A percentile compares a stretch with the other conserved stretches of the same genome.
phyloP scores from a whole-genome alignment of 2,113 vertebrate genomes.

The Scomber japonicus region DNA sequence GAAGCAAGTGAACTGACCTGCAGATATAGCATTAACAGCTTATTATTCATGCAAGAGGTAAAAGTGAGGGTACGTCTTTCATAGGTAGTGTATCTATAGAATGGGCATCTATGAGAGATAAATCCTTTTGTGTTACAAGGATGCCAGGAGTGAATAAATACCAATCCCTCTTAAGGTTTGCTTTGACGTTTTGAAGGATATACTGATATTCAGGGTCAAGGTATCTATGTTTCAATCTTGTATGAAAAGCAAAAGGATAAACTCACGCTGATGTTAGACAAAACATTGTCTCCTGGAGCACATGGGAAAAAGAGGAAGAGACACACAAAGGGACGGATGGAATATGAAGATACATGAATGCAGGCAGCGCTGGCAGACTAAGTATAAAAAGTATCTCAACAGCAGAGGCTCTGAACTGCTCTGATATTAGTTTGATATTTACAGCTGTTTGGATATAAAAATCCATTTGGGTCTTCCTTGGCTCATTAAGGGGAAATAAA shows the following conservation, averaged over 20 bases:
- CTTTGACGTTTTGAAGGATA: conserved; percentile 7
- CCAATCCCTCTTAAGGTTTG: neutral
- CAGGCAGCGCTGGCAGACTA: conserved; percentile 30
- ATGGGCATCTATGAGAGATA: neutral
- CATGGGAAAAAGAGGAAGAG: neutral
- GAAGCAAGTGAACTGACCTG: neutral
- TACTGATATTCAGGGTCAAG: conserved; percentile 16
- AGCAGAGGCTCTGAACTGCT: conserved; percentile 36
- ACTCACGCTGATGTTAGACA: neutral
- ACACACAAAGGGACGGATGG: conserved; percentile 19
- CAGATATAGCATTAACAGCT: conserved; percentile 14
- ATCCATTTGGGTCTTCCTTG: conserved; percentile 17
- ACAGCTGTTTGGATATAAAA: conserved; percentile 24
- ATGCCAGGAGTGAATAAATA: conserved; percentile 15
- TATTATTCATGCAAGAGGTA: conserved; percentile 26
- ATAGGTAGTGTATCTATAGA: conserved; percentile 1
- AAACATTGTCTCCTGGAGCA: neutral
- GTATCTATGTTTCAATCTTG: neutral
- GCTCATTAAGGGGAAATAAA: conserved; percentile 34
- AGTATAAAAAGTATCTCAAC: conserved; percentile 38
- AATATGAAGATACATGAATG: conserved; percentile 25
- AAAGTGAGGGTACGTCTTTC: conserved; percentile 13
- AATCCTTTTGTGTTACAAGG: conserved; percentile 11
- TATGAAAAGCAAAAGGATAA: neutral
- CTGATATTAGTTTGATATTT: conserved; percentile 43